Evolutionary conservation across 1,140 invertebrate genomes (phyloP), one percentile per base, ranked within the genome.

Genomic region (Dreissena rostriformis): DNA sequence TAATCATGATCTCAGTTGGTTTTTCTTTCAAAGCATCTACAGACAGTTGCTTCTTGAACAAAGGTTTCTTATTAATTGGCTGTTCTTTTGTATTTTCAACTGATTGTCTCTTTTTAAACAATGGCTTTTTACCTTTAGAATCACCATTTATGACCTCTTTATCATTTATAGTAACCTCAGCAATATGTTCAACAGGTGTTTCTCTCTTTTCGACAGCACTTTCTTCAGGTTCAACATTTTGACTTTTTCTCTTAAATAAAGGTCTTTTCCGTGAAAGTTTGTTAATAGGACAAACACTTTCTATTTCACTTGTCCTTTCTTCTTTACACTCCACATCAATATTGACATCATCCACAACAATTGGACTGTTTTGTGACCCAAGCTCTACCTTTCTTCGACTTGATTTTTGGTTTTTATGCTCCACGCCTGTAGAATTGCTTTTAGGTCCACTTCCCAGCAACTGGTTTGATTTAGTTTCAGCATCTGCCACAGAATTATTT

Each of bases 81-180:
- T 67, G 28, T 14, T 39, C 22, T 52, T 68, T 70, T 0, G 49
- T 51, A 68, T 79, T 67, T 10, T 14, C 66, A 52, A 72, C 74
- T 10, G 68, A 28, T 14, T 22, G 29, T 75, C 71, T 74, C 57
- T 82, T 75, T 52, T 82, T 82, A 57, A 82, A 75, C 28, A 82
- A 65, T 19, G 80, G 80, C 52, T 82, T 82, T 55, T 74, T 82
- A 28, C 75, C 75, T 0, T 73, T 73, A n/a, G 28, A n/a, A 49
- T 22, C 28, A 39, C 14, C 28, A 29, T 73, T n/a, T 5, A 49
- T 73, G 12, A 19, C 49, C 19, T 73, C 14, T 49, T 52, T 24
- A 39, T 39, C 39, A 68, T 26, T 22, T 5, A 19, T 19, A 73
- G 6, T 49, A 39, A 52, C 49, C 71, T n/a, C 49, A 39, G 49